Base-by-base conservation (phyloP, 2,888 invertebrate genomes). In the Mythimna albipuncta region DNA sequence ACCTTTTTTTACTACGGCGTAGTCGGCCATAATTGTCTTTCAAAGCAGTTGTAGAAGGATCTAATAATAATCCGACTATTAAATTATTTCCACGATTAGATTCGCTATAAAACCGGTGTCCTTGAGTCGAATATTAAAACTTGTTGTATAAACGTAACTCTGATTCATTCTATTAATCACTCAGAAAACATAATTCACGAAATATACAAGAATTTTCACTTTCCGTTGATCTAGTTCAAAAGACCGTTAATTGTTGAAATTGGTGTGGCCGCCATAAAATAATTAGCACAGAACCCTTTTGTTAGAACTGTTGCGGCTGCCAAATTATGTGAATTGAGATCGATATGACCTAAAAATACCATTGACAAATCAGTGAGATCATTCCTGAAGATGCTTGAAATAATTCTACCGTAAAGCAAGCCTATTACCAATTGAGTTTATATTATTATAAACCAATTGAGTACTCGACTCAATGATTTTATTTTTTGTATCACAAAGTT, bases 201-300 rank as follows among this genome's bases (percentile, higher is more conserved):
- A 79, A 63, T 38, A 32, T 62, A 64, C 63, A 65, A 77, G 26
- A 69, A 64, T 72, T 77, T 74, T 65, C 76, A 73, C 72, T 84
- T 76, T 75, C 72, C 35, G 65, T 54, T 59, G 35, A 72, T 72
- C 59, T 72, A 77, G 70, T 73, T 72, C 64, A 65, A 73, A 32
- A 16, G 59, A 61, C 59, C 44, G 79, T 72, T 84, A 77, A 77
- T 84, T 79, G 72, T 64, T 71, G 61, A 64, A 85, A 82, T 72
- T 74, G 59, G 82, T 68, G 13, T 67, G 38, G 59, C 77, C 41
- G 55, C 59, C 64, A 77, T 75, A 66, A 70, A 75, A 62, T 74
- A 73, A 84, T 83, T 79, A 76, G 67, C 83, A 71, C 68, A 35
- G 59, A 69, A 71, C 79, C 82, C 76, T 83, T 85, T 78, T 66